Evolutionary conservation across 2,888 invertebrate genomes (phyloP).

Genomic region (Drosophila algonquin): DNA sequence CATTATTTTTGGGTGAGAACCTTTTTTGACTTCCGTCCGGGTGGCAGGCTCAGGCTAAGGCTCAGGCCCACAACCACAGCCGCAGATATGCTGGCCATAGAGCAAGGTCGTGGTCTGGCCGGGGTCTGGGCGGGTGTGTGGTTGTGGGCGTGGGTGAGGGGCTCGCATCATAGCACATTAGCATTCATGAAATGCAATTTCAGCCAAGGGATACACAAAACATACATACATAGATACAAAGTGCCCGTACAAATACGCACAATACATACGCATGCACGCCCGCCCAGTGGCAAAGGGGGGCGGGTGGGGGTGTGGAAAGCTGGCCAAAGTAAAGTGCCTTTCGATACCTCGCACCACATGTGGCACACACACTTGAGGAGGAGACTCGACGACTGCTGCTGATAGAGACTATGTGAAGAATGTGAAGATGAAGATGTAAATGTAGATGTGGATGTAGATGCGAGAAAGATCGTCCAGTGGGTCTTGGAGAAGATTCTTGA

Average conservation of each 20-base stretch:
- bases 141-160: background rate
- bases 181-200: slow-evolving; percentile 77
- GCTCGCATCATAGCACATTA: slow-evolving; percentile 71
- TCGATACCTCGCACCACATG: slow-evolving; percentile 25
- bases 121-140: background rate
- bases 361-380: background rate
- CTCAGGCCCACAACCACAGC: background rate
- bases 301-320: slow-evolving; percentile 7
- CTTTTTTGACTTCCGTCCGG: slow-evolving; percentile 2
- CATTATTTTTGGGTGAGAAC: slow-evolving; percentile 32
- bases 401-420: background rate
- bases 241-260: slow-evolving; percentile 27
- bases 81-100: background rate
- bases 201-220: slow-evolving; percentile 60
- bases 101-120: background rate
- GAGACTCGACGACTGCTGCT: too few relatives aligned
- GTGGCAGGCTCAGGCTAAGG: background rate
- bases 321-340: slow-evolving; percentile 64
- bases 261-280: slow-evolving; percentile 2
- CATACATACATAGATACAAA: slow-evolving; percentile 47
- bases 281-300: background rate
- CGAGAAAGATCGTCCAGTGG: background rate
- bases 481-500: too few relatives aligned
- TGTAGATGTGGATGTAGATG: background rate
- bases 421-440: background rate